Evolutionary conservation across 2,888 invertebrate species (phyloP), one percentile per base, ranked within the genome.

Genomic region (Blomia tropicalis): DNA sequence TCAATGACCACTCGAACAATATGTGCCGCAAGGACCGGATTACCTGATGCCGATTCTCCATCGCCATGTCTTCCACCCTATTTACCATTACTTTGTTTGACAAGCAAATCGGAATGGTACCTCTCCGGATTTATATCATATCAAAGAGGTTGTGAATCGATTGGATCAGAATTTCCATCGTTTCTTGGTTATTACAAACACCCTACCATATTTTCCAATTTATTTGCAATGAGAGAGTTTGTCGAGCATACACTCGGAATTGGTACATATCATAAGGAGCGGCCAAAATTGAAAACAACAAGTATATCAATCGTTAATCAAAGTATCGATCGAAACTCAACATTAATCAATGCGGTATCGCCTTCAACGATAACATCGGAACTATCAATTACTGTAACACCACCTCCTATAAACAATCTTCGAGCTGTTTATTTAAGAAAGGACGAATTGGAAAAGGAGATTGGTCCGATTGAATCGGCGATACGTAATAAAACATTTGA

Each of bases 81-180:
- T 23, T 79, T 81, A 23, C 81, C 82, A 11, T 69, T 82, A 62
- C 80, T 81, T 78, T 82, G 82, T 68, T 75, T 77, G 17, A 64
- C 63, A 14, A 66, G 64, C 2, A 44, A 58, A 32, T 64, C 66
- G 5, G 59, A 67, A 11, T 68, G 68, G 68, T 66, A 66, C 59
- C 53, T 68, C 5, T 68, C 67, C 11, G 68, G 68, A 22, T 64
- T 66, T 44, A 56, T 67, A 19, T 63, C 66, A 1, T 68, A 68
- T 43, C 67, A 68, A 36, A 60, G 66, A 25, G 65, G 58, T 31
- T 68, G 68, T 60, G 65, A 58, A 14, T 19, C 56, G 3, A n/a
- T 19, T n/a, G n/a, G 23, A 19, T 60, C 65, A 1, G 51, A 47
- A n/a, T 30, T 27, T n/a, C 56, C 56, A 22, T 29, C 11, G 11